phyloP scores from a whole-genome alignment of 2,797 vertebrate species.

The Melanogrammus aeglefinus region DNA sequence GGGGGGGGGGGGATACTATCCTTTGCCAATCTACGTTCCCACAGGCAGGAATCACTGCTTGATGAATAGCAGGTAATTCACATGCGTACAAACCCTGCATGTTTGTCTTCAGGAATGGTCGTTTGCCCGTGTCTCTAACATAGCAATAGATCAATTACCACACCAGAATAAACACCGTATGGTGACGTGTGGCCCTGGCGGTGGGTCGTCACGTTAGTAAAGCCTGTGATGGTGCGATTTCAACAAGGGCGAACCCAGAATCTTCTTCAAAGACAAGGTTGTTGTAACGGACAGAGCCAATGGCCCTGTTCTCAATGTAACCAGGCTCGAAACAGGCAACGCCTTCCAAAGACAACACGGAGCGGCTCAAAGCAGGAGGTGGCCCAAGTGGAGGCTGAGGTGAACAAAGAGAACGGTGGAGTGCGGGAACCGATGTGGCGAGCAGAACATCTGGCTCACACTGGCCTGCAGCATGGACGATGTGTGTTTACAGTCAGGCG shows the following conservation, averaged over 20 bases:
- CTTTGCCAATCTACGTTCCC: neutral
- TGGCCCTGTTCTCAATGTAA: neutral
- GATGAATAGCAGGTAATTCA: neutral
- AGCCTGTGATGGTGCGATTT: neutral
- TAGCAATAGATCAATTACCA: neutral
- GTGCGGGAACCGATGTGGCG: neutral
- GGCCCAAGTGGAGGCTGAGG: neutral
- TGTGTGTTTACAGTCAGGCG: constrained; percentile 54
- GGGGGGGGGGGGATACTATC: neutral
- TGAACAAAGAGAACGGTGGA: neutral
- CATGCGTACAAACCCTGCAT: neutral
- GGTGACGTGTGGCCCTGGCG: neutral
- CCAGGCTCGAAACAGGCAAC: neutral
- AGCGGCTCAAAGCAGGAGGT: neutral
- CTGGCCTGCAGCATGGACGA: constrained; percentile 44
- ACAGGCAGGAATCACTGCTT: neutral
- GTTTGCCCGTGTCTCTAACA: neutral
- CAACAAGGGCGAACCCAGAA: neutral
- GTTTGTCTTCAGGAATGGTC: neutral
- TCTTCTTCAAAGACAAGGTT: neutral
- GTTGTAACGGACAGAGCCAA: neutral
- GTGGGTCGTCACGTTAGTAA: neutral
- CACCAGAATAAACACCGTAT: neutral
- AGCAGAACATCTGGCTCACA: constrained; percentile 31
- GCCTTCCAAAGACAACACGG: neutral